Base-by-base conservation (phyloP, 2,888 invertebrate species). In the Cremastinae sp. region DNA sequence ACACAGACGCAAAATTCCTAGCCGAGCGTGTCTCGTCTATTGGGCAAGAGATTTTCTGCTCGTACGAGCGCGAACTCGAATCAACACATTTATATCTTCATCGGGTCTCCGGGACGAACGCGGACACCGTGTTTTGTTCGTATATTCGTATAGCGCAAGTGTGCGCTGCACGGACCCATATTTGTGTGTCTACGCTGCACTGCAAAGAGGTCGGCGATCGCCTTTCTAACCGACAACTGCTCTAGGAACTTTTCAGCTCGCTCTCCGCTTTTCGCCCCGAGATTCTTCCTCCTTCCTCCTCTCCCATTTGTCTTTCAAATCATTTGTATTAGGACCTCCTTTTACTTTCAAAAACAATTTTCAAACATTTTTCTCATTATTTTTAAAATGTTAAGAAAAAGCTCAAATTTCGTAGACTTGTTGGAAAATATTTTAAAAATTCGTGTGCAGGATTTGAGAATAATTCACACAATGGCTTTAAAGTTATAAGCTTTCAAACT, bases 191-290 rank as follows among this genome's bases (percentile, higher is more conserved):
- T 66, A 55, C 59, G 37, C 61, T 28, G 35, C 18, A 35, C 47
- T 55, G 68, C 61, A 61, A 68, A 69, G 39, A 16, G 75, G 68
- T 72, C 71, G 78, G 53, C 78, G 66, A 83, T 84, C 82, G 84
- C 86, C 86, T 87, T 87, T 87, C 86, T 86, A 87, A 86, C 84
- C 81, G 75, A 82, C 81, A 74, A 70, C 70, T 49, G 64, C 76
- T 39, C 76, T 37, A 55, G 53, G 73, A 69, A 78, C 75, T 66
- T 72, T 68, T 73, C 78, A 64, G 73, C 47, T 56, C 45, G 28
- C 2, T 37, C 2, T 28, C 2, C 28, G 5, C 28, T 3, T 5
- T 22, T 14, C 20, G 37, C 22, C 43, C 9, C 47, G 16, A 28
- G 28, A 3, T 28, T 28, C 28, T 28, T 28, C 28, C 28, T 28